These are phyloP conservation scores for Drosophila sucinea DNA, from an alignment of 1,140 invertebrate species.

Conservation along the genomic window DNA sequence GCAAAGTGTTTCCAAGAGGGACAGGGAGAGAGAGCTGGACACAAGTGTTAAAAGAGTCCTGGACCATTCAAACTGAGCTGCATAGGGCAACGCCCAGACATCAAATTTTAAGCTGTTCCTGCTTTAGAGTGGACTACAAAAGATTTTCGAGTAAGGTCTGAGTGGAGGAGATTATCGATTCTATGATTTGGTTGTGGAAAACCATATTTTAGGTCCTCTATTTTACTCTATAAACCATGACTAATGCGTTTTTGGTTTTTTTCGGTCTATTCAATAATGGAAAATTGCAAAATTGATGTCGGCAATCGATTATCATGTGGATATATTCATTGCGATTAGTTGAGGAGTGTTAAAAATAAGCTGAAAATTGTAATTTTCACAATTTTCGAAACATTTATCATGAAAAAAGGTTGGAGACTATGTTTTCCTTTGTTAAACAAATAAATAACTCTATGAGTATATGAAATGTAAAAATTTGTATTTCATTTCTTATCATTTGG, in stretches of 20 bases:
- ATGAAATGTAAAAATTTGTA: not conserved
- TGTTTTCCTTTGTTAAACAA: too few relatives aligned
- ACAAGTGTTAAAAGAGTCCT: constrained; percentile 50
- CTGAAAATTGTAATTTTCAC: too few relatives aligned
- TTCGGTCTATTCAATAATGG: not conserved
- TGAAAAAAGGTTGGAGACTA: too few relatives aligned
- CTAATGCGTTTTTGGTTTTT: not conserved
- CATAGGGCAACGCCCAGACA: constrained; percentile 36
- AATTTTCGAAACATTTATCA: too few relatives aligned
- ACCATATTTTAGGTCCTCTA: not conserved
- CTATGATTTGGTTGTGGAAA: not conserved
- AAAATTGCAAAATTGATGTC: not conserved
- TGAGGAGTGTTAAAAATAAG: too few relatives aligned
- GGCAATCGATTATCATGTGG: not conserved
- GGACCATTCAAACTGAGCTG: constrained; percentile 11
- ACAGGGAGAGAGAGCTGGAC: constrained; percentile 23
- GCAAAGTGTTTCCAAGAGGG: constrained; percentile 30
- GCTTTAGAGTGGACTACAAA: not conserved
- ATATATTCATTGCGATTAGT: too few relatives aligned
- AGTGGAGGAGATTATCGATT: constrained; percentile 7
- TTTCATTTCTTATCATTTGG: not conserved
- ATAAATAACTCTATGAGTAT: too few relatives aligned
- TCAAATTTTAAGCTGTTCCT: constrained; percentile 12
- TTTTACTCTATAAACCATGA: not conserved
- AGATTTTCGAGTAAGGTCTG: constrained; percentile 13